These are phyloP conservation scores for Malacoctenus gilli DNA, from an alignment of 2,797 vertebrate genomes.

Conservation along the genomic window DNA sequence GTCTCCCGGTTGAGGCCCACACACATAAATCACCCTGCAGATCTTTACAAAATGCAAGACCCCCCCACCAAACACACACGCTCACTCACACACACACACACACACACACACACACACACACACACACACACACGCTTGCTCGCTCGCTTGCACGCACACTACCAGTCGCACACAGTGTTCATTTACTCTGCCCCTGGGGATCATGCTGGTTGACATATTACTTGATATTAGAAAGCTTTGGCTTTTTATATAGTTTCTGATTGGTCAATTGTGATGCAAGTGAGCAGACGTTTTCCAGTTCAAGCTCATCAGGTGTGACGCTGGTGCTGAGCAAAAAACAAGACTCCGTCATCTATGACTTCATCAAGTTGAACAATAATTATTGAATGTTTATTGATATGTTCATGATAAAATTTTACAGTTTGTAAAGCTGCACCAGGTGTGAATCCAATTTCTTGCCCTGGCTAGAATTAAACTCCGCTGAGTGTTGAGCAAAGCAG, in stretches of 20 bases:
- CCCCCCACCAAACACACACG: too few species aligned
- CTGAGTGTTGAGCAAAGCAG: conserved; percentile 48
- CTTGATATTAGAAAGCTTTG: conserved; percentile 11
- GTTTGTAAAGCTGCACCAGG: too few species aligned
- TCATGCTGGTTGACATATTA: not conserved
- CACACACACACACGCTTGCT: too few species aligned
- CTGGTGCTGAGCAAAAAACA: too few species aligned
- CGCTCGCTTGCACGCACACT: conserved; percentile 22
- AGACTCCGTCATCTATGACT: too few species aligned
- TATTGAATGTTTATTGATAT: too few species aligned
- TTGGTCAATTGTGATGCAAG: not conserved
- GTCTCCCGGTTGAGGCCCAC: conserved; percentile 22
- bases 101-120: too few species aligned
- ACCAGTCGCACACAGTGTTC: conserved; percentile 19
- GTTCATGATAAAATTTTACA: too few species aligned
- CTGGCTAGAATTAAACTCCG: conserved; percentile 7
- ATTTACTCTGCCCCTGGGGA: conserved; percentile 9
- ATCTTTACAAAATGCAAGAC: not conserved
- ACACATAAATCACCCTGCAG: conserved; percentile 15
- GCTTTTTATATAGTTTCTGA: not conserved
- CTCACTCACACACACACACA: too few species aligned
- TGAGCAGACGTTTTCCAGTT: too few species aligned
- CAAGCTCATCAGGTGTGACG: too few species aligned
- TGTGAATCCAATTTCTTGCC: not conserved
- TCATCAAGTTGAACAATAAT: too few species aligned